Evolutionary conservation across 2,113 vertebrate genomes (phyloP), one percentile per base, ranked within the genome.

Genomic region (Austrofundulus limnaeus): DNA sequence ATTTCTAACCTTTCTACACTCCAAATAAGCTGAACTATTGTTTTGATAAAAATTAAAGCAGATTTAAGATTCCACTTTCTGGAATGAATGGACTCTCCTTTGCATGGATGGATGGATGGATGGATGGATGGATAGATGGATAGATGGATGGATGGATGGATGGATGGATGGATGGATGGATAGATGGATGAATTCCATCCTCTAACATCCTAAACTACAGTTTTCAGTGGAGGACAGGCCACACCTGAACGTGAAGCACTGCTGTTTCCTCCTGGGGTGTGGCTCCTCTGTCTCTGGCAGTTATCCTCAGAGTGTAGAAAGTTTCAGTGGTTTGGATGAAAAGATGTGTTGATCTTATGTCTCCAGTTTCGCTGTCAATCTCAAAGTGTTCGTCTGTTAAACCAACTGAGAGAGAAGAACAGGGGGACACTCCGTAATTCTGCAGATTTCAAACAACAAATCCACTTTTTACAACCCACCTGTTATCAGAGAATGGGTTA

Each of bases 211-310:
- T 5, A 24, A 68, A 17, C 8, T 17, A 1, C 4, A 47, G 25
- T 8, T 45, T 11, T 13, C 2, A 15, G 2, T 14, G 14, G n/a
- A 41, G 39, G 4, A 25, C 5, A 17, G 2, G 6, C 3, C 4
- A 28, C 87, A 98, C 96, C 95, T 96, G 93, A 13, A 98, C 79
- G 57, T 91, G 90, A 78, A 98, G 38, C 60, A 91, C 14, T 17
- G 90, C 88, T 0, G 82, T 82, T 55, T 91, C 92, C 78, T 95
- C 89, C 54, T 93, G 92, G 0, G 93, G 79, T 23, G 89, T 55
- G 2, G 61, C 39, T 3, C 96, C 95, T 5, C 87, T 83, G 81
- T 98, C 97, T n/a, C 48, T 89, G 64, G 95, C 95, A 2, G 77
- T 88, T 13, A 97, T 82, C 1, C 23, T 82, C 24, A 98, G 48